Evolutionary conservation across 2,888 invertebrate species (phyloP).

Genomic region (Pristionchus japonicus): DNA sequence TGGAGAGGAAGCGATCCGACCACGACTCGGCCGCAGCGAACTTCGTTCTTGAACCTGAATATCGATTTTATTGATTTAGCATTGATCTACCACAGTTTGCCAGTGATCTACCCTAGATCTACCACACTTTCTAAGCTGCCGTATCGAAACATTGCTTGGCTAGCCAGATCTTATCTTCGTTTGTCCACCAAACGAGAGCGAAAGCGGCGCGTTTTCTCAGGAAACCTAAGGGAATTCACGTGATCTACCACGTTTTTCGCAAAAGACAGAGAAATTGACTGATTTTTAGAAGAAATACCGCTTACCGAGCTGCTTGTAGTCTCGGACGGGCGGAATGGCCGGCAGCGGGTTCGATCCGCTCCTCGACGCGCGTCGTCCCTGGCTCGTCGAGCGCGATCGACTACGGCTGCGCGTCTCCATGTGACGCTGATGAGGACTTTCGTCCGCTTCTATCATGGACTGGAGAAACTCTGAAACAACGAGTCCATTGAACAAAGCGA

Average conservation of each 20-base stretch:
- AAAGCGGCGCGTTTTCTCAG: no score
- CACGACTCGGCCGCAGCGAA: conserved; percentile 45
- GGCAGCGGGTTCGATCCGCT: conserved; percentile 23
- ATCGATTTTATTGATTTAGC: not conserved
- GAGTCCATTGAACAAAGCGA: not conserved
- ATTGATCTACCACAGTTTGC: not conserved
- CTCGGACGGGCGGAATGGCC: conserved; percentile 32
- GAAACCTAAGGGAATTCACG: no score
- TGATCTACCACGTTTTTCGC: no score
- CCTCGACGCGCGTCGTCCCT: not conserved
- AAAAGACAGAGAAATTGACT: not conserved
- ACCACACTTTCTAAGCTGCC: not conserved
- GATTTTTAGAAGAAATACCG: no score
- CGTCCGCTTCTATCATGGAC: conserved; percentile 12
- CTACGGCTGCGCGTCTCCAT: conserved; percentile 21
- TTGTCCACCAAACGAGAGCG: not conserved
- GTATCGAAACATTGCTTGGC: not conserved
- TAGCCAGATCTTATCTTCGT: not conserved
- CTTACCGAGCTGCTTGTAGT: conserved; percentile 43
- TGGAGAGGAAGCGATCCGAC: conserved; percentile 36
- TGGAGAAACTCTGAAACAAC: not conserved
- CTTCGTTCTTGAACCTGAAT: conserved; percentile 41
- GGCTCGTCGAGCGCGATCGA: not conserved
- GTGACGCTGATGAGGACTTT: not conserved
- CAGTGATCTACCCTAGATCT: no score